Percentiles rank a stretch among this genome's conserved stretches.
Evolutionary conservation across 2,113 vertebrate species (phyloP).

Genomic region (Hiodon tergisus): DNA sequence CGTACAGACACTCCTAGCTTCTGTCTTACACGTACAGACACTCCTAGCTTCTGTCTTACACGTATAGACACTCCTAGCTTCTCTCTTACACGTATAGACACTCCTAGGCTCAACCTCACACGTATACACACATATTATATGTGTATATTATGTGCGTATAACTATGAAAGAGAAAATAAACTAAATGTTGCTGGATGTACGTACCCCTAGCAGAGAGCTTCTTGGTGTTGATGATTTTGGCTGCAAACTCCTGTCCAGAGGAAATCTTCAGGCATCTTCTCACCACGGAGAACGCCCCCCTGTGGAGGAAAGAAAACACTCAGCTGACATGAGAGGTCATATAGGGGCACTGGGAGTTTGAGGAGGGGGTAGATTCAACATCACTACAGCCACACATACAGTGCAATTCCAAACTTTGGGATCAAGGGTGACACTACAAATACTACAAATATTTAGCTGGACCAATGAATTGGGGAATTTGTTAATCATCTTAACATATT

Average conservation of each 20-base stretch:
- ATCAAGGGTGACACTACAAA: too few species aligned
- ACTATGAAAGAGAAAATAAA: neutral
- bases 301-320: conserved; percentile 59
- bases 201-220: conserved; percentile 95
- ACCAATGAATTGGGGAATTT: too few species aligned
- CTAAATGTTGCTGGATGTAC: conserved; percentile 30
- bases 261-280: conserved; percentile 95
- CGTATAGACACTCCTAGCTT: neutral
- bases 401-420: too few species aligned
- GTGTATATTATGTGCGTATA: conserved; percentile 6
- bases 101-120: neutral
- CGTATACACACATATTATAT: conserved; percentile 24
- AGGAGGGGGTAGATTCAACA: too few species aligned
- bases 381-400: too few species aligned
- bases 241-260: conserved; percentile 91
- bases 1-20: too few species aligned
- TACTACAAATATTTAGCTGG: too few species aligned
- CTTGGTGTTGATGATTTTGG: conserved; percentile 99
- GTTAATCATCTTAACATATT: too few species aligned
- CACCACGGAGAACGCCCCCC: conserved; percentile 94
- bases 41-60: neutral
- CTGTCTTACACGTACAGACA: too few species aligned
- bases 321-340: neutral
- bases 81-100: neutral
- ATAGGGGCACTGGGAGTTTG: neutral